A percentile compares a stretch with the other conserved stretches of the same genome.
Evolutionary conservation across 2,113 vertebrate species (phyloP).

Genomic region (Sylvietta virens): DNA sequence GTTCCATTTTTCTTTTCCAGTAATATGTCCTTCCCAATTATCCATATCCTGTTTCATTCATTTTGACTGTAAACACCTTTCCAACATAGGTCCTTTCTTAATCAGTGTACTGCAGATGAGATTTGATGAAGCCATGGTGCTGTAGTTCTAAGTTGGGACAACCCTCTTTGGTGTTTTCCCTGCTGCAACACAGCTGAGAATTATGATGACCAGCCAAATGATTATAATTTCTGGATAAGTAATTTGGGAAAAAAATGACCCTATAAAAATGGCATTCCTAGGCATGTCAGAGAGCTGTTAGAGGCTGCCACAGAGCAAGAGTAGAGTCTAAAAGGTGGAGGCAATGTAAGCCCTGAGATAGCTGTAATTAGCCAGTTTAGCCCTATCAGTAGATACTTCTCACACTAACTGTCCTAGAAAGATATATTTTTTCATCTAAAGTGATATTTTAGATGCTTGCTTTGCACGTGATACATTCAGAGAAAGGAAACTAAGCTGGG

Average conservation of each 20-base stretch:
- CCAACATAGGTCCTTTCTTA: neutral
- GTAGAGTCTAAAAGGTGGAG: neutral
- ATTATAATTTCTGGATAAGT: neutral
- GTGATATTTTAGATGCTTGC: neutral
- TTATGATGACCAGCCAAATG: neutral
- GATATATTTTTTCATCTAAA: neutral
- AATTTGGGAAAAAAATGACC: neutral
- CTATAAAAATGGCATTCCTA: neutral
- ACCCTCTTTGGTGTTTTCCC: neutral
- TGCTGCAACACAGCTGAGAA: neutral
- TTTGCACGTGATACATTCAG: neutral
- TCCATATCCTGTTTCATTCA: neutral
- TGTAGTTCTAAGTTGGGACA: neutral
- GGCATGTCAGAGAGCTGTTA: neutral
- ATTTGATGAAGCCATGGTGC: neutral
- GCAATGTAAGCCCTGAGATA: neutral
- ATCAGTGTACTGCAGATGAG: neutral
- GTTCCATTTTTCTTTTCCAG: neutral
- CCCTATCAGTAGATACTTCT: neutral
- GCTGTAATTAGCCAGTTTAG: neutral
- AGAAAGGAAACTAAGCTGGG: neutral
- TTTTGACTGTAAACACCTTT: slow-evolving; percentile 22
- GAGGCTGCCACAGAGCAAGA: neutral
- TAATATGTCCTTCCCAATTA: slow-evolving; percentile 22
- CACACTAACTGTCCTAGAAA: neutral